Evolutionary conservation across 2,113 vertebrate genomes (phyloP), one percentile per base, ranked within the genome.

Genomic region (Forbesichthys papilliferus): DNA sequence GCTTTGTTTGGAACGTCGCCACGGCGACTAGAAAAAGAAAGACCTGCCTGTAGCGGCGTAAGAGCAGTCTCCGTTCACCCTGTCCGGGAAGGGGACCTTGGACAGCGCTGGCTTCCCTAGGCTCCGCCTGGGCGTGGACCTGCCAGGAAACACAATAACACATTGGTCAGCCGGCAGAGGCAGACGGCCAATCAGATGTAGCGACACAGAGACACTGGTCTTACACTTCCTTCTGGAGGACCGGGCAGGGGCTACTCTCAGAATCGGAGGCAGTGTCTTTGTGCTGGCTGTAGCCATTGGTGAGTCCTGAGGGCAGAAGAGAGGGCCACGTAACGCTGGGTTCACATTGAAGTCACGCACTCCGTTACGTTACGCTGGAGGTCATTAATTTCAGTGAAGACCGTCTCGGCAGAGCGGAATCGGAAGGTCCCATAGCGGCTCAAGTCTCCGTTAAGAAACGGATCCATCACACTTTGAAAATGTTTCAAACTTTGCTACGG

Each of bases 71-170:
- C 96, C 95, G 0, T 98, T 99, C 61, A 95, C 86, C 4, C 93
- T 92, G 54, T 97, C 95, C 84, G 96, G 64, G 75, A 96, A 94
- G 57, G 96, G 95, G 58, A 97, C 89, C 83, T 95, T 94, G 78
- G 95, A 94, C n/a, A 99, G 93, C 54, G 97, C 95, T 0, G 98
- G 98, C 84, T 99, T 99, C 67, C 98, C 98, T 1, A 95, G 92
- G 65, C 97, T 98, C 69, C 94, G 92, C 87, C 95, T 98, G 71
- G 93, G 96, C 42, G 95, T 93, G 0, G 90, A 88, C 72, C 81
- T 90, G 36, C 96, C 97, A 85, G 0, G 51, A 84, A 36, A 84
- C 11, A 62, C 2, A 2, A 42, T 20, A 52, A 12, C 12, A 34
- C 51, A 10, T 36, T 11, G 20, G 16, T 60, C 58, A 27, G 46